Percentiles rank a stretch among this genome's conserved stretches.
Conservation (phyloP, 2,113 vertebrate species). For the Mastomys natalensis region DNA sequence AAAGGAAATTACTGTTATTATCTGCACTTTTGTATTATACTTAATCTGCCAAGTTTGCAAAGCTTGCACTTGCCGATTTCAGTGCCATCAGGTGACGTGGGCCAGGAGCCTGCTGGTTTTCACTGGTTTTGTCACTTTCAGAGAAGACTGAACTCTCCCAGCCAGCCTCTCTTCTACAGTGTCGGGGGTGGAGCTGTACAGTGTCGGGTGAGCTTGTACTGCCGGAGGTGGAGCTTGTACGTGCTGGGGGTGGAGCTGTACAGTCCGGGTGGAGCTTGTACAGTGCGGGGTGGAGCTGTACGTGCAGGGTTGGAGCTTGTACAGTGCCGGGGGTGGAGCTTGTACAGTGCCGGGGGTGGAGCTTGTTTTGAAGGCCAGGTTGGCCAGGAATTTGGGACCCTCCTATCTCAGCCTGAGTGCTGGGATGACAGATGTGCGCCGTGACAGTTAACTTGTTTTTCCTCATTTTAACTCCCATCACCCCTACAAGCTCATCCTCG, state of each 20-base stretch:
- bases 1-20: neutral
- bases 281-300: too few relatives aligned
- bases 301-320: too few relatives aligned
- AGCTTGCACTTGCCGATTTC: neutral
- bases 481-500: too few relatives aligned
- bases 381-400: neutral
- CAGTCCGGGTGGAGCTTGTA: too few relatives aligned
- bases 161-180: neutral
- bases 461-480: neutral
- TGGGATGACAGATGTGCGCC: neutral
- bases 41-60: neutral
- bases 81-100: fast-evolving
- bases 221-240: too few relatives aligned
- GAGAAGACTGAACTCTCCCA: neutral
- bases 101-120: neutral
- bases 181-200: too few relatives aligned
- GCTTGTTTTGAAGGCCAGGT: neutral
- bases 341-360: too few relatives aligned
- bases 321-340: too few relatives aligned
- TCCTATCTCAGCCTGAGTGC: neutral
- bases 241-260: too few relatives aligned
- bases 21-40: neutral
- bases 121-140: neutral
- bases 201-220: too few relatives aligned
- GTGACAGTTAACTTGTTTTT: too few relatives aligned